Conservation (phyloP, 2,888 invertebrate genomes). For the Hemistola chrysoprasaria region DNA sequence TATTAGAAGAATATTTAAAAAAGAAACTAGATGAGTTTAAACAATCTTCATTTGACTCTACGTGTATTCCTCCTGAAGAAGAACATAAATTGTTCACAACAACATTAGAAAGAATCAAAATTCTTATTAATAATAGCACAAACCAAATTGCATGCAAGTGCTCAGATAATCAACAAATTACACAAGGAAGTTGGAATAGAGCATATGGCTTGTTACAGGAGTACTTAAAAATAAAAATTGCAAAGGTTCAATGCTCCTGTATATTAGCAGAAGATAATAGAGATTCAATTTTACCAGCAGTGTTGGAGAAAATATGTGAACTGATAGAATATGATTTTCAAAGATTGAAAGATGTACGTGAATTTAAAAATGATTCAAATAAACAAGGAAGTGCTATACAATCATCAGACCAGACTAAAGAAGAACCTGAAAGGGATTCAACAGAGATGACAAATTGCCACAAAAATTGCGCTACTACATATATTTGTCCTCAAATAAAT, state of each 20-base stretch:
- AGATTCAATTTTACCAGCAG: conserved; percentile 43
- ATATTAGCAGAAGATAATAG: conserved; percentile 36
- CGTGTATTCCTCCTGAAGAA: conserved; percentile 47
- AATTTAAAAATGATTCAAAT: conserved; percentile 33
- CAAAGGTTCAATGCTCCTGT: conserved; percentile 59
- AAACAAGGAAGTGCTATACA: conserved; percentile 3
- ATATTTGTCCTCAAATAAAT: too few species aligned
- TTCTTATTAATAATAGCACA: conserved; percentile 56
- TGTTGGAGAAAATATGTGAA: conserved; percentile 56
- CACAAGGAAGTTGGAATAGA: conserved; percentile 62
- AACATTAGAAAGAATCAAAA: conserved; percentile 57
- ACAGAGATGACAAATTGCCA: too few species aligned
- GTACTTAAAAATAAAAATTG: conserved; percentile 69
- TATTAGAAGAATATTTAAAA: conserved; percentile 62
- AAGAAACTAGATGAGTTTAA: conserved; percentile 55
- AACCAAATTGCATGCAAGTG: conserved; percentile 52
- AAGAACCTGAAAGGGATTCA: conserved; percentile 44
- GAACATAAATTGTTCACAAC: conserved; percentile 52
- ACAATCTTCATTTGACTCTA: conserved; percentile 40
- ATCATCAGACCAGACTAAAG: conserved; percentile 10
- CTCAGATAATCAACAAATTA: conserved; percentile 25
- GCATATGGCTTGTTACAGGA: conserved; percentile 67
- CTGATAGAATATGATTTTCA: conserved; percentile 69
- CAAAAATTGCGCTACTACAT: too few species aligned
- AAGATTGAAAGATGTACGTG: conserved; percentile 54